phyloP scores from a whole-genome alignment of 2,888 invertebrate species.

The Eurytoma californica region DNA sequence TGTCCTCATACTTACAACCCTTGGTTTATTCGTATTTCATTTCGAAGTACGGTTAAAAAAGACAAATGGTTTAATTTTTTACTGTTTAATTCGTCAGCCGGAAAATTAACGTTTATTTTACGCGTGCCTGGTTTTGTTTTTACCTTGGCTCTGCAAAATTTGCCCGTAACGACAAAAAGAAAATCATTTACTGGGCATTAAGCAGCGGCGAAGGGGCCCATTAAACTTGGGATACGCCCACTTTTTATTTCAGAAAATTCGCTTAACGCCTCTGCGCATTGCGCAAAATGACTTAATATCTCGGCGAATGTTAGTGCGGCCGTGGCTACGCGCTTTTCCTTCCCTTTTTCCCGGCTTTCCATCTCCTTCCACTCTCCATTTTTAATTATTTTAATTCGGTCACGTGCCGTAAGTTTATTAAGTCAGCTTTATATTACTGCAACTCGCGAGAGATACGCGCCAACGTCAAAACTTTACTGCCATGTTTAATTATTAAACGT shows the following conservation, averaged over 20 bases:
- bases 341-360: not conserved
- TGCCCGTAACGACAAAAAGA: not conserved
- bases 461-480: slow-evolving; percentile 12
- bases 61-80: not conserved
- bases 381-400: slow-evolving; percentile 45
- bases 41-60: not conserved
- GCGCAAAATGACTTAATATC: slow-evolving; percentile 40
- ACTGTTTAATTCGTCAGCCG: slow-evolving; percentile 1
- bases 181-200: slow-evolving; percentile 39
- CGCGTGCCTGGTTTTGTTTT: slow-evolving; percentile 30
- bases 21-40: slow-evolving; percentile 10
- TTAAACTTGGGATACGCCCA: not conserved
- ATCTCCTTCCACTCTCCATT: not conserved
- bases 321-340: not conserved
- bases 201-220: slow-evolving; percentile 10
- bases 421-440: slow-evolving; percentile 2
- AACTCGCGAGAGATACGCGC: not conserved
- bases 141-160: slow-evolving; percentile 12
- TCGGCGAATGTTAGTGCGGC: slow-evolving; percentile 4
- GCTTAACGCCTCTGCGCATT: slow-evolving; percentile 9
- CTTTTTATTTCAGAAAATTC: slow-evolving; percentile 23
- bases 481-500: not conserved
- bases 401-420: slow-evolving; percentile 36
- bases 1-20: not conserved
- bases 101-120: not conserved